Percentiles rank a stretch among this genome's conserved stretches.
Conservation (phyloP, 2,888 invertebrate genomes). For the Allacma fusca region DNA sequence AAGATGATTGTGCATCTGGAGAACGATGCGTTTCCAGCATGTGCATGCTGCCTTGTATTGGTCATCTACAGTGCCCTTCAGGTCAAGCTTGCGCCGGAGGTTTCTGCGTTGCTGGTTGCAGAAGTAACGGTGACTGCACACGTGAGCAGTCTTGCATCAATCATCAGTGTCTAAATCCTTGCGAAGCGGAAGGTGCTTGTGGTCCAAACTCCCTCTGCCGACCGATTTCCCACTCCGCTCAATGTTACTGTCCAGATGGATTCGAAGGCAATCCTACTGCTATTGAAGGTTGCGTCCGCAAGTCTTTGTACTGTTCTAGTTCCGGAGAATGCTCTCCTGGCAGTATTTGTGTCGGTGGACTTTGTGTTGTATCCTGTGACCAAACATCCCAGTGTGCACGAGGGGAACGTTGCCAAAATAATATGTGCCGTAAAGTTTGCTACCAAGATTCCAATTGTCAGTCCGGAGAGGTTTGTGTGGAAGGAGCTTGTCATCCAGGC, state of each 20-base stretch:
- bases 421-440: conserved; percentile 82
- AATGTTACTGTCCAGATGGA: conserved; percentile 81
- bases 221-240: conserved; percentile 57
- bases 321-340: conserved; percentile 78
- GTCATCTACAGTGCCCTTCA: conserved; percentile 80
- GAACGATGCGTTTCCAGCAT: conserved; percentile 81
- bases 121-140: conserved; percentile 82
- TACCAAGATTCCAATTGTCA: conserved; percentile 89
- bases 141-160: conserved; percentile 81
- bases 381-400: conserved; percentile 76
- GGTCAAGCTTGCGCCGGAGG: conserved; percentile 83
- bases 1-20: conserved; percentile 79
- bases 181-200: conserved; percentile 71
- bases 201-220: conserved; percentile 83
- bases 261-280: conserved; percentile 88
- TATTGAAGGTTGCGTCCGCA: conserved; percentile 86
- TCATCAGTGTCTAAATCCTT: conserved; percentile 84
- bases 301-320: conserved; percentile 75
- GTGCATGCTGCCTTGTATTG: conserved; percentile 80
- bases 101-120: conserved; percentile 82
- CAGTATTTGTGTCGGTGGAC: conserved; percentile 79
- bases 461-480: conserved; percentile 85
- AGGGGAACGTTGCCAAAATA: conserved; percentile 82
- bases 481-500: conserved; percentile 82
- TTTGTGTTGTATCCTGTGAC: conserved; percentile 82